These are phyloP conservation scores for Onychostruthus taczanowskii DNA, from an alignment of 2,113 vertebrate species.

Conservation along the genomic window DNA sequence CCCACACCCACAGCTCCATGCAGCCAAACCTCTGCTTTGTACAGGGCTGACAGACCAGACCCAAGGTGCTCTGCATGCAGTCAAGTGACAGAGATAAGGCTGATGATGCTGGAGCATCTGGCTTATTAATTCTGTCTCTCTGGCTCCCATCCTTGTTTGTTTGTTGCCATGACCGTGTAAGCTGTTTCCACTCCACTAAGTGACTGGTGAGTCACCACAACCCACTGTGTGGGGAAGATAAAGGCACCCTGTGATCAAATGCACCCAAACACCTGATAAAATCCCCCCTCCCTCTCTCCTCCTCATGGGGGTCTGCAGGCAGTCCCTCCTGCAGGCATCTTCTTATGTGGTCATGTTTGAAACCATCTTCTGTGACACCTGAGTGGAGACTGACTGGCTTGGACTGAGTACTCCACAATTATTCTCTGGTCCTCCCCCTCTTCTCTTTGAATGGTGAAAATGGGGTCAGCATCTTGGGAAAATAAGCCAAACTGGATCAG, in stretches of 20 bases:
- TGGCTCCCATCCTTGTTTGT: background rate
- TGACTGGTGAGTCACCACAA: background rate
- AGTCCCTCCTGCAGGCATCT: background rate
- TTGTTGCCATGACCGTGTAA: background rate
- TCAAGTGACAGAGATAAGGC: constrained; percentile 14
- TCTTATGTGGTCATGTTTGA: background rate
- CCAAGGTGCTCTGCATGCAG: rapidly evolving
- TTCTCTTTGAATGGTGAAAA: constrained; percentile 45
- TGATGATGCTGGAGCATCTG: background rate
- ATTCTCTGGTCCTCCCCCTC: background rate
- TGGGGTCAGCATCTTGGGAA: constrained; percentile 21
- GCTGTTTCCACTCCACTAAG: background rate
- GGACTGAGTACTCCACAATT: background rate
- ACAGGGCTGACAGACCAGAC: background rate
- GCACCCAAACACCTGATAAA: constrained; percentile 39
- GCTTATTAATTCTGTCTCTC: background rate
- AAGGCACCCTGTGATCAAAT: constrained; percentile 36
- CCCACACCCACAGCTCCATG: background rate
- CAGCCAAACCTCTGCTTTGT: background rate
- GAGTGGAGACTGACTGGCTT: background rate
- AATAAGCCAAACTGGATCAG: constrained; percentile 18
- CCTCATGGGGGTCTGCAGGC: background rate
- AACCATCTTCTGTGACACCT: background rate
- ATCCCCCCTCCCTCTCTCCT: background rate
- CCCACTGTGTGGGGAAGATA: constrained; percentile 21